Evolutionary conservation across 2,888 invertebrate species (phyloP).

Genomic region (Pachycephus smyrnensis): DNA sequence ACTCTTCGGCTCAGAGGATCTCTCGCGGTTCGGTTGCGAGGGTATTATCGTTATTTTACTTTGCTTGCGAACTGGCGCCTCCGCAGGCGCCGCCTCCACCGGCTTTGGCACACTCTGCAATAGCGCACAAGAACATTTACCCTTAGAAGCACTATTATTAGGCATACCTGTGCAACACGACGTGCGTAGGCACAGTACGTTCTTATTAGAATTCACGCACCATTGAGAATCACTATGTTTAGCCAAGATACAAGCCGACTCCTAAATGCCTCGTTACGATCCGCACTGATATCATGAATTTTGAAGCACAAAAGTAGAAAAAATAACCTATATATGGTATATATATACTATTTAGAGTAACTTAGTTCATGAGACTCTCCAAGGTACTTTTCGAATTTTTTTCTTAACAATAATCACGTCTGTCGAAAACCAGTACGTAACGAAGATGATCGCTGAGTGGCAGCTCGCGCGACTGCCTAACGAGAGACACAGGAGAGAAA

Average conservation of each 20-base stretch:
- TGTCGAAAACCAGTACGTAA: neutral
- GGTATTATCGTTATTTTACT: slow-evolving; percentile 68
- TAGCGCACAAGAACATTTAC: neutral
- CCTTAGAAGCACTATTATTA: slow-evolving; percentile 7
- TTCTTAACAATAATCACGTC: neutral
- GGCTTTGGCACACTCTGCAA: slow-evolving; percentile 60
- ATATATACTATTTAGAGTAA: neutral
- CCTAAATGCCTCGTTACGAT: neutral
- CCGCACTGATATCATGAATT: neutral
- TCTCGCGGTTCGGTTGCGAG: slow-evolving; percentile 59
- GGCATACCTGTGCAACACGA: neutral
- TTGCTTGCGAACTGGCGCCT: slow-evolving; percentile 54
- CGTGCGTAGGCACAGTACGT: neutral
- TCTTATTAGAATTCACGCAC: neutral
- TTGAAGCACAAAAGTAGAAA: neutral
- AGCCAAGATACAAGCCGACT: neutral
- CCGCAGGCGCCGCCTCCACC: slow-evolving; percentile 39
- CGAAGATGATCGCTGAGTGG: neutral
- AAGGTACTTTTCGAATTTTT: neutral
- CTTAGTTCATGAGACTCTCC: neutral
- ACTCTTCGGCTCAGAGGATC: slow-evolving; percentile 16
- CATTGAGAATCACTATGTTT: neutral
- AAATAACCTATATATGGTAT: neutral
- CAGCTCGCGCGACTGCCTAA: neutral
- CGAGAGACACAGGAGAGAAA: neutral